These are phyloP conservation scores for Allacma fusca DNA, from an alignment of 2,888 invertebrate species.

Conservation along the genomic window DNA sequence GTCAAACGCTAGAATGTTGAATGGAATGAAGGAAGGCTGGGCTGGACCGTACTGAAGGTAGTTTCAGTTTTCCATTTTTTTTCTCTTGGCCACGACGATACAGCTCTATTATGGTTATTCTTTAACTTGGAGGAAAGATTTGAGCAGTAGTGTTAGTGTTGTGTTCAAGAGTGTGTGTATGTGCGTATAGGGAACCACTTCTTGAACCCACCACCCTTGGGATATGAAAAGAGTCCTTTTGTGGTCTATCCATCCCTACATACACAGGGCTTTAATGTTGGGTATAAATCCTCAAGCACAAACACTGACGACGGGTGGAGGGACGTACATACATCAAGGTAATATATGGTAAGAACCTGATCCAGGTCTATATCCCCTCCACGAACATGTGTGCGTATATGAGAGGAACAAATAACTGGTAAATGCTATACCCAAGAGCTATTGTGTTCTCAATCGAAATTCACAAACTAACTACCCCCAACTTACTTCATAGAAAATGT, in stretches of 20 bases:
- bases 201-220: constrained; percentile 30
- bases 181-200: constrained; percentile 1
- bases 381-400: not conserved
- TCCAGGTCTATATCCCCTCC: constrained; percentile 1
- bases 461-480: not conserved
- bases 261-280: not conserved
- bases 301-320: constrained; percentile 14
- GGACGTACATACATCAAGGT: not conserved
- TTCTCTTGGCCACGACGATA: constrained; percentile 26
- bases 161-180: not conserved
- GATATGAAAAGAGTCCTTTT: constrained; percentile 16
- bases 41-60: constrained; percentile 31
- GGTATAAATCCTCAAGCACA: constrained; percentile 22
- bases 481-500: not conserved
- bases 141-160: not conserved
- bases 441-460: constrained; percentile 12
- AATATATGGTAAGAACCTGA: constrained; percentile 10
- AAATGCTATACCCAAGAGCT: constrained; percentile 8
- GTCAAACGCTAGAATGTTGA: constrained; percentile 53
- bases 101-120: constrained; percentile 30
- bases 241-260: not conserved
- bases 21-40: constrained; percentile 54
- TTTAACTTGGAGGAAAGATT: constrained; percentile 13
- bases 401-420: not conserved
- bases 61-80: constrained; percentile 17